A percentile compares a stretch with the other conserved stretches of the same genome.
Evolutionary conservation across 1,140 invertebrate species (phyloP).

Genomic region (Condylostylus longicornis): DNA sequence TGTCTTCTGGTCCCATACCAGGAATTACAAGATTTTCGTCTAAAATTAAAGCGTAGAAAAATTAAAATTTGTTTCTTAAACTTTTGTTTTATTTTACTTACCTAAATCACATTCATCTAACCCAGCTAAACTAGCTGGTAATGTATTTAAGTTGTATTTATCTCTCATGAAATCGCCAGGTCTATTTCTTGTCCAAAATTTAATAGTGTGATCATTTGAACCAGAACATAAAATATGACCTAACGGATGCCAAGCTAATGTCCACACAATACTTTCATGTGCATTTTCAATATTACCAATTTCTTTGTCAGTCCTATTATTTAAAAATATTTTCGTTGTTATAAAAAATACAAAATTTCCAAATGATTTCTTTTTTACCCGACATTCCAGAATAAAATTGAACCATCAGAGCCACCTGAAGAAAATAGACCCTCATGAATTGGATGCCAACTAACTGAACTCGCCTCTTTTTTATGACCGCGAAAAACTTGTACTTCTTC

Average conservation of each 20-base stretch:
- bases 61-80: background rate
- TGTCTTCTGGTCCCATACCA: constrained; percentile 78
- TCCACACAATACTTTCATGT: constrained; percentile 98
- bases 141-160: constrained; percentile 89
- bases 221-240: constrained; percentile 97
- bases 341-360: background rate
- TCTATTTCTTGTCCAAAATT: constrained; percentile 98
- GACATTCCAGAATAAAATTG: constrained; percentile 97
- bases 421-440: constrained; percentile 91
- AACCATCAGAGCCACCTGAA: constrained; percentile 93
- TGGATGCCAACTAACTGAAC: constrained; percentile 95
- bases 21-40: constrained; percentile 69
- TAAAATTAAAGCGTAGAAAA: background rate
- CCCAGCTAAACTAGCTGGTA: constrained; percentile 57
- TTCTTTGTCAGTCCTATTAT: constrained; percentile 82
- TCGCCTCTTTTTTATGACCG: constrained; percentile 97
- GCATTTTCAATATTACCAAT: constrained; percentile 95
- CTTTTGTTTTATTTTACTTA: constrained; percentile 28
- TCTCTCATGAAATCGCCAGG: constrained; percentile 97
- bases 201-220: constrained; percentile 94
- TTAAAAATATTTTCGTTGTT: constrained; percentile 1
- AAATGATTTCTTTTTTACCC: constrained; percentile 43
- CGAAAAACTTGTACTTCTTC: constrained; percentile 92
- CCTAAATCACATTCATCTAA: constrained; percentile 58
- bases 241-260: constrained; percentile 95